phyloP scores from a whole-genome alignment of 2,888 invertebrate species.

The Cosmorhoe ocellata region DNA sequence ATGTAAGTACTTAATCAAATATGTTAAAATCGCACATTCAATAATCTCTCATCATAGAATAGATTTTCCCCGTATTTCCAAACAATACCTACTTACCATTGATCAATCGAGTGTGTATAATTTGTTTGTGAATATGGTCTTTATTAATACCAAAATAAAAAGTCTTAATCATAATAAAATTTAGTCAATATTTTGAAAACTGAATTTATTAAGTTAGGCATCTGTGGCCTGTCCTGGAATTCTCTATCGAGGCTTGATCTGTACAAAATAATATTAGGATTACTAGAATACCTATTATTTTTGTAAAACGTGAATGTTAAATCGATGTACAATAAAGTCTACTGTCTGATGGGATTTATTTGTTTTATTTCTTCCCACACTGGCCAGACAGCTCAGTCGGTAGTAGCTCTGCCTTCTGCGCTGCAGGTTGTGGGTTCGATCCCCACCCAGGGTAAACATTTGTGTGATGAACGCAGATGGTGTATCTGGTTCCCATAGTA shows the following conservation, averaged over 20 bases:
- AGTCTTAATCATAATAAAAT: too few relatives aligned
- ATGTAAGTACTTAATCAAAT: background rate
- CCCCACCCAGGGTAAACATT: too few relatives aligned
- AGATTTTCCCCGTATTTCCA: background rate
- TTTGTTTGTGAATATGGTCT: too few relatives aligned
- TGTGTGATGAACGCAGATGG: too few relatives aligned
- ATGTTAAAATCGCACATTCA: too few relatives aligned
- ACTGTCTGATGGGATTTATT: conserved; percentile 35
- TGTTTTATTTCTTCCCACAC: conserved; percentile 4
- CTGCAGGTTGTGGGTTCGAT: too few relatives aligned
- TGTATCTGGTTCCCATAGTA: too few relatives aligned
- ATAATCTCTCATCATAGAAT: background rate
- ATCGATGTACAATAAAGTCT: conserved; percentile 42
- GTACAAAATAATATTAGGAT: conserved; percentile 50
- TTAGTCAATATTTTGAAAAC: background rate
- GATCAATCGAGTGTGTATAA: too few relatives aligned
- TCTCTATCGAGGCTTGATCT: conserved; percentile 43
- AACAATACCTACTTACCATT: background rate
- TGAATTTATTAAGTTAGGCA: conserved; percentile 8
- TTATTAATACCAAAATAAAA: too few relatives aligned
- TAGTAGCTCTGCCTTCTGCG: too few relatives aligned
- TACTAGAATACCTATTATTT: conserved; percentile 46
- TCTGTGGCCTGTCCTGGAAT: conserved; percentile 8
- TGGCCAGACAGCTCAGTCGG: too few relatives aligned
- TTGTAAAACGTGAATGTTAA: conserved; percentile 48